Base-by-base conservation (phyloP, 2,888 invertebrate species). In the Chymomyza caudatula region DNA sequence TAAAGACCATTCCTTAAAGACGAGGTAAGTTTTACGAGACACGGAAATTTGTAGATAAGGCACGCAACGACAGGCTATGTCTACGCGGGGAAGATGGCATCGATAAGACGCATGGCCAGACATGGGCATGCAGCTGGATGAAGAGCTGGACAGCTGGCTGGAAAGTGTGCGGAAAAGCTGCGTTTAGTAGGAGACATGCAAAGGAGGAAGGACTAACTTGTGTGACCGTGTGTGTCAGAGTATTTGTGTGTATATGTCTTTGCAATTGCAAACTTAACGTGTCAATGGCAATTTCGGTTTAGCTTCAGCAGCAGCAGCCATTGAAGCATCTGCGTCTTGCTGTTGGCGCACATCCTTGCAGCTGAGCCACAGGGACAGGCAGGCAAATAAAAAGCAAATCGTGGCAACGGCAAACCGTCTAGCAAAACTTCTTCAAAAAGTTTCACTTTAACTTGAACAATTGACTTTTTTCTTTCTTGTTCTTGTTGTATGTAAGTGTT, bases 231-330 rank as follows among this genome's bases (percentile, higher is more conserved):
- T 22, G 29, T 17, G 17, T 4, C 37, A 51, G 23, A 19, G n/a
- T 29, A 22, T 37, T 19, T 44, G 37, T 43, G 51, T 23, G 62
- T 47, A 61, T 69, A 73, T 67, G 77, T 73, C 71, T 37, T 4
- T 68, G 74, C 80, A 84, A 86, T 84, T 84, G 85, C 74, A 71
- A 73, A 86, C 83, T 82, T 86, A 86, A 86, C 82, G 86, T 82
- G 82, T 82, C 82, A 86, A 82, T 82, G 86, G 86, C 82, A 82
- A 82, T 86, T 86, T 73, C 63, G 67, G 53, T 51, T 56, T 63
- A 23, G 23, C 25, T n/a, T n/a, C n/a, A 22, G 51, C 51, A 47
- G 47, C 15, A 37, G 52, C 5, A 44, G 23, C 49, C 49, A 57
- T 56, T 61, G 68, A 70, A 70, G 81, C 78, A 66, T 65, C 62